phyloP scores from a whole-genome alignment of 2,113 vertebrate species.

The Oreochromis tanganicae region DNA sequence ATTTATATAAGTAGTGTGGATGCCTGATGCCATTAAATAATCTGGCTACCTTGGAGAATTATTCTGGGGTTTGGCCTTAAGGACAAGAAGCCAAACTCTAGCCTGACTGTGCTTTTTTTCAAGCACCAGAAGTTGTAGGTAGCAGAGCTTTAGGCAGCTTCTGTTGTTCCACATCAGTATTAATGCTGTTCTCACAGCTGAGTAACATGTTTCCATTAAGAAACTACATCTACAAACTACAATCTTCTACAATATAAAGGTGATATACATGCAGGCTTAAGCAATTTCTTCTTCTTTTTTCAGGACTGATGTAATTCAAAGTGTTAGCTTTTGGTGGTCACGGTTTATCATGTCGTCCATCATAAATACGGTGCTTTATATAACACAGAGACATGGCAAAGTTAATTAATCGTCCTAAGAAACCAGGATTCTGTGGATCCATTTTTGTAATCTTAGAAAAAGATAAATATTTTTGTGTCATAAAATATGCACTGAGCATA shows the following conservation, averaged over 20 bases:
- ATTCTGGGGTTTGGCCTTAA: not conserved
- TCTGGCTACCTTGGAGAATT: not conserved
- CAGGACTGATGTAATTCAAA: not conserved
- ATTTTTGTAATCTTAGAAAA: not conserved
- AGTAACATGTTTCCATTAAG: not conserved
- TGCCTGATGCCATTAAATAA: not conserved
- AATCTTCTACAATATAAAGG: not conserved
- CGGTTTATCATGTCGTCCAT: not conserved
- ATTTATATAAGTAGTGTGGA: not conserved
- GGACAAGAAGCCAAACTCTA: not conserved
- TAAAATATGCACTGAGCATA: not conserved
- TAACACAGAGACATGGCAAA: not conserved
- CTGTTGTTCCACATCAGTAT: not conserved
- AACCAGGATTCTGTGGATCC: not conserved
- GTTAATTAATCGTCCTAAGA: not conserved
- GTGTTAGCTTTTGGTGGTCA: not conserved
- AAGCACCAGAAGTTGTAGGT: not conserved
- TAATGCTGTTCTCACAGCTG: not conserved
- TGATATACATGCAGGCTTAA: not conserved
- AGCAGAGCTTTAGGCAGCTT: not conserved
- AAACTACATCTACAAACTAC: not conserved
- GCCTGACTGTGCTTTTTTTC: not conserved
- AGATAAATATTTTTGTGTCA: not conserved
- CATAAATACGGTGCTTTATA: not conserved
- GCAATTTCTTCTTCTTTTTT: not conserved